Conservation (phyloP, 2,888 invertebrate species). For the Iselma pallidipennis region DNA sequence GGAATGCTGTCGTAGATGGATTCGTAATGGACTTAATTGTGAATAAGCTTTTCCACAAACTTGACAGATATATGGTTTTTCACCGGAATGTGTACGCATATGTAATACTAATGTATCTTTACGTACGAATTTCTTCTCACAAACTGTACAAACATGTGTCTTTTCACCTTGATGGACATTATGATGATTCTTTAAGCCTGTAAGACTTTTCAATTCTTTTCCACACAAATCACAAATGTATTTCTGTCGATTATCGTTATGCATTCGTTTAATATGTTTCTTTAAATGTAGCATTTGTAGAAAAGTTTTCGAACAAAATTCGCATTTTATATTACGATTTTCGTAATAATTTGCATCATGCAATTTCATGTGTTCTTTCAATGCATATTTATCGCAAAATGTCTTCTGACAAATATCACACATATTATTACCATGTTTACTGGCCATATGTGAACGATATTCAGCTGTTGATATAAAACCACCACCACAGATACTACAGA, state of each 20-base stretch:
- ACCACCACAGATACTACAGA: background rate
- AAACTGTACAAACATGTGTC: slow-evolving; percentile 54
- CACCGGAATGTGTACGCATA: slow-evolving; percentile 42
- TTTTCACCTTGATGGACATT: slow-evolving; percentile 50
- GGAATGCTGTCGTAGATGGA: slow-evolving; percentile 51
- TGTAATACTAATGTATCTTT: slow-evolving; percentile 45
- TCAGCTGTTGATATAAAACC: background rate
- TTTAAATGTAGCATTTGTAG: slow-evolving; percentile 24
- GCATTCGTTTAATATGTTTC: slow-evolving; percentile 26
- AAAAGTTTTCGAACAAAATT: slow-evolving; percentile 27
- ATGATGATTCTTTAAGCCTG: slow-evolving; percentile 45
- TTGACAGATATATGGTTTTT: slow-evolving; percentile 43
- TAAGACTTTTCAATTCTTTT: slow-evolving; percentile 45
- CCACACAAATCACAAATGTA: slow-evolving; percentile 49
- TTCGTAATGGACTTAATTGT: slow-evolving; percentile 40
- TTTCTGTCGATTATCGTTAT: slow-evolving; percentile 22
- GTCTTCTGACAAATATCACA: slow-evolving; percentile 21
- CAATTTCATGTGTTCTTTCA: slow-evolving; percentile 5
- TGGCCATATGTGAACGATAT: background rate
- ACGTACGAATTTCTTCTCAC: slow-evolving; percentile 44
- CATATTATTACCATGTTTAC: slow-evolving; percentile 27
- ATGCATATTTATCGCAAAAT: background rate
- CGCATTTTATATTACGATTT: slow-evolving; percentile 17
- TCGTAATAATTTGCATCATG: background rate
- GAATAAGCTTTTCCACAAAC: slow-evolving; percentile 60